phyloP scores from a whole-genome alignment of 2,888 invertebrate species.

The Leptarthrus brevirostris region DNA sequence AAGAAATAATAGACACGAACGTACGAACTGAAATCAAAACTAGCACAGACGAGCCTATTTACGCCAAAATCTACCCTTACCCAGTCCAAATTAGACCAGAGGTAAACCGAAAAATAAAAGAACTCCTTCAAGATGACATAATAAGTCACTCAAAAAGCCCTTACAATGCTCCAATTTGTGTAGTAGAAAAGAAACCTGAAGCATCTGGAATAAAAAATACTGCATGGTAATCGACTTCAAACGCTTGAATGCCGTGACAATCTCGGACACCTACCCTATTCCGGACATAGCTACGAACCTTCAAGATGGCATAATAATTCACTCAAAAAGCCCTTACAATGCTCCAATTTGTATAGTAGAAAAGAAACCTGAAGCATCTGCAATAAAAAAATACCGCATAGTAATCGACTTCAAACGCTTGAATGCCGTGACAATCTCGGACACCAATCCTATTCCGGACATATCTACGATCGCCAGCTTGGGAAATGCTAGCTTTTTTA shows the following conservation, averaged over 20 bases:
- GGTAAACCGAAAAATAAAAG: conserved; percentile 26
- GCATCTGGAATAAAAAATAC: conserved; percentile 21
- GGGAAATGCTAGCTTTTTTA: conserved; percentile 44
- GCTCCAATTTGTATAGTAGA: conserved; percentile 56
- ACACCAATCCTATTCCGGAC: conserved; percentile 31
- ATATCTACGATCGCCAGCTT: conserved; percentile 31
- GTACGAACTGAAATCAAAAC: conserved; percentile 45
- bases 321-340: conserved; percentile 53
- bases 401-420: conserved; percentile 33
- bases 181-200: conserved; percentile 8
- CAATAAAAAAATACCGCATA: conserved; percentile 24
- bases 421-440: conserved; percentile 36
- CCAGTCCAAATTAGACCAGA: conserved; percentile 27
- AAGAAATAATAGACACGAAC: conserved; percentile 9
- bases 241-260: conserved; percentile 14
- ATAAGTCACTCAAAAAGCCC: conserved; percentile 58
- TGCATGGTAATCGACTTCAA: conserved; percentile 21
- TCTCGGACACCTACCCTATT: conserved; percentile 32
- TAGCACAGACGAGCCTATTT: conserved; percentile 26
- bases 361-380: conserved; percentile 56
- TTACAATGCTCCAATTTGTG: conserved; percentile 57
- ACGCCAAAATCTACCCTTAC: conserved; percentile 28
- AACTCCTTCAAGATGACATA: conserved; percentile 48
- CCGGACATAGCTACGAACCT: conserved; percentile 22
- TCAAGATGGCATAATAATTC: conserved; percentile 38